Evolutionary conservation across 2,113 vertebrate species (phyloP).

Genomic region (Prunella himalayana): DNA sequence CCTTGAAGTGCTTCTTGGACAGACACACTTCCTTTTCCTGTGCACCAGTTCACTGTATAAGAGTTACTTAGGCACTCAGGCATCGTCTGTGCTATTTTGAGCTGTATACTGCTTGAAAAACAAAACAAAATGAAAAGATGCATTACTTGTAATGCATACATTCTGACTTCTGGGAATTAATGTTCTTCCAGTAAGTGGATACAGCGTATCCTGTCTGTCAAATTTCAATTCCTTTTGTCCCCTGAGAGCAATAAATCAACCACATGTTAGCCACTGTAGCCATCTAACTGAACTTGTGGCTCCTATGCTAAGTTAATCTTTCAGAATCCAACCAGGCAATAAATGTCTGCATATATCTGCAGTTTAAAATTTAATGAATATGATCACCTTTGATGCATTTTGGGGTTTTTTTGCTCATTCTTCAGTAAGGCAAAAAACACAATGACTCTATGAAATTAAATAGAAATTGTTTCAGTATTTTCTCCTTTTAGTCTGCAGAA

Average conservation of each 20-base stretch:
- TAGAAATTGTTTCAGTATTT: background rate
- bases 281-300: slow-evolving; percentile 13
- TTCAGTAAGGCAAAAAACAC: background rate
- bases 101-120: background rate
- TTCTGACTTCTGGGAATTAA: slow-evolving; percentile 49
- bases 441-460: background rate
- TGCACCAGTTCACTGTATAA: background rate
- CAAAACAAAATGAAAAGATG: slow-evolving; percentile 24
- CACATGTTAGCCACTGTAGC: slow-evolving; percentile 13
- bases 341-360: slow-evolving; percentile 3
- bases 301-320: slow-evolving; percentile 19
- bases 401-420: background rate
- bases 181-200: slow-evolving; percentile 40
- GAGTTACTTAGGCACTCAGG: background rate
- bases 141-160: slow-evolving; percentile 14
- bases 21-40: slow-evolving; percentile 25
- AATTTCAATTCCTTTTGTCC: slow-evolving; percentile 49
- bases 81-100: background rate
- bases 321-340: slow-evolving; percentile 1
- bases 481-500: background rate
- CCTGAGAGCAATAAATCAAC: slow-evolving; percentile 46
- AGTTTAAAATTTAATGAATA: slow-evolving; percentile 44
- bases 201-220: background rate
- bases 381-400: background rate
- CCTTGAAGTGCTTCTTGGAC: slow-evolving; percentile 23